phyloP scores from a whole-genome alignment of 92 coral and sea anemone genomes.

The Phymanthus crucifer region DNA sequence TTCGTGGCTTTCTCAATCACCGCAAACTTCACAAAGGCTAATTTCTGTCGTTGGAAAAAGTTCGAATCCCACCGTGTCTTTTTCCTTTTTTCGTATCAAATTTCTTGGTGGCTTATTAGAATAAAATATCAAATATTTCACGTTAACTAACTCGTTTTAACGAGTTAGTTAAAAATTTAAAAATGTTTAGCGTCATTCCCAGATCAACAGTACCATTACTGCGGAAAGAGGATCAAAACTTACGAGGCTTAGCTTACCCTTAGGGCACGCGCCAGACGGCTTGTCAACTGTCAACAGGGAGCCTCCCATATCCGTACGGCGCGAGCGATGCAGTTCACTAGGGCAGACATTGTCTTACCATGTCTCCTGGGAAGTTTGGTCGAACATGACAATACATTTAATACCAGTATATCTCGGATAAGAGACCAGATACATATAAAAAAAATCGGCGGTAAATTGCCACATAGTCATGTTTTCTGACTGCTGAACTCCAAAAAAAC shows the following conservation, averaged over 20 bases:
- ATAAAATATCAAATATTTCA: no score
- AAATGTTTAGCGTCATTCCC: no score
- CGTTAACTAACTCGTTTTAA: no score
- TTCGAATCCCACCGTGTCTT: no score
- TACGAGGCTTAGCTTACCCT: not conserved
- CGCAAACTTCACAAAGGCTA: no score
- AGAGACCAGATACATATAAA: not conserved
- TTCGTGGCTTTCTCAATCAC: not conserved
- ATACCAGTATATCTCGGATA: not conserved
- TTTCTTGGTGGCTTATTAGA: no score
- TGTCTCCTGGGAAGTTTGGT: not conserved
- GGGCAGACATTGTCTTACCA: not conserved
- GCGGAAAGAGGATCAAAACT: not conserved
- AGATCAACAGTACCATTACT: no score
- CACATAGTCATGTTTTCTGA: no score
- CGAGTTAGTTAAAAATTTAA: no score
- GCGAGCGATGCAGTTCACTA: not conserved
- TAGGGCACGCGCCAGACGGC: slow-evolving; percentile 8
- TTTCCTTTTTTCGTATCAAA: no score
- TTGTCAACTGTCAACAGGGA: slow-evolving; percentile 6
- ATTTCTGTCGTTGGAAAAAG: no score
- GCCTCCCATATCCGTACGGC: not conserved
- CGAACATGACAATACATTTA: not conserved
- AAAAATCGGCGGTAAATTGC: not conserved
- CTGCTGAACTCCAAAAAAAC: no score